A percentile compares a stretch with the other conserved stretches of the same genome.
Evolutionary conservation across 1,140 invertebrate species (phyloP).

Genomic region (Myzus persicae): DNA sequence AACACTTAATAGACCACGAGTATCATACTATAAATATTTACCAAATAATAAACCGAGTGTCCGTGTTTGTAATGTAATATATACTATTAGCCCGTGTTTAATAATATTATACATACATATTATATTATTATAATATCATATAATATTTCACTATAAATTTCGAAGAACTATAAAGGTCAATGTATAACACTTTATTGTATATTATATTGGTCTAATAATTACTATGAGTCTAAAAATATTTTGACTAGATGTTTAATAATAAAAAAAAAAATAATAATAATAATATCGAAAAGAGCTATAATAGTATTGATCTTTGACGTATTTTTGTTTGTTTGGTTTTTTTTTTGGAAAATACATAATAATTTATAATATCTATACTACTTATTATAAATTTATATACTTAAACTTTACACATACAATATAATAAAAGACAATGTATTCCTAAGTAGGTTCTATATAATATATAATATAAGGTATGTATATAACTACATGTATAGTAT

Average conservation of each 20-base stretch:
- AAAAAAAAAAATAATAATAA: background rate
- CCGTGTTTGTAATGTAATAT: too few species aligned
- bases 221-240: background rate
- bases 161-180: background rate
- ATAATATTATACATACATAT: background rate
- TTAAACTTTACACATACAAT: background rate
- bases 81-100: background rate
- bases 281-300: background rate
- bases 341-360: background rate
- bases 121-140: too few species aligned
- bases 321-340: background rate
- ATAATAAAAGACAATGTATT: background rate
- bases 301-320: background rate
- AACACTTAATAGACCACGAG: background rate
- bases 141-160: background rate
- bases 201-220: background rate
- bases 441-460: background rate
- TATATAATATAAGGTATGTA: conserved; percentile 6
- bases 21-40: too few species aligned
- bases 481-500: conserved; percentile 11
- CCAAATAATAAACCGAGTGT: background rate
- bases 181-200: background rate
- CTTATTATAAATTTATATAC: background rate
- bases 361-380: background rate
- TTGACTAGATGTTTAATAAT: conserved; percentile 1